phyloP scores from a whole-genome alignment of 2,888 invertebrate genomes.

The Abrostola tripartita region DNA sequence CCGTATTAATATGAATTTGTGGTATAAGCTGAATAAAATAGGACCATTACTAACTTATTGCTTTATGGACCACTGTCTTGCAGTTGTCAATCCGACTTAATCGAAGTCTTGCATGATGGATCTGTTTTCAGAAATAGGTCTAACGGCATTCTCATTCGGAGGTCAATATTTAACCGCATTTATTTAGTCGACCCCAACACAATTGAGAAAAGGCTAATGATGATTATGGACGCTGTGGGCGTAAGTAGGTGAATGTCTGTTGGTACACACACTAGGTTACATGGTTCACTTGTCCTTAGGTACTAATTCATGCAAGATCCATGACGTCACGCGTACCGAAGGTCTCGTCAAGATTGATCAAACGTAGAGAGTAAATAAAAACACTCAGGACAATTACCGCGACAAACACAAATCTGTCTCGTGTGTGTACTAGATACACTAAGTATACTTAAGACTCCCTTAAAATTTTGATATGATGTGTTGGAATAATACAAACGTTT shows the following conservation, averaged over 20 bases:
- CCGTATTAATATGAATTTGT: background rate
- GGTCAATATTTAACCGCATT: background rate
- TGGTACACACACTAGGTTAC: conserved; percentile 9
- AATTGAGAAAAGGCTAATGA: conserved; percentile 12
- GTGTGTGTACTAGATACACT: too few relatives aligned
- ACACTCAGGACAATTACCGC: too few relatives aligned
- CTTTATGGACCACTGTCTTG: too few relatives aligned
- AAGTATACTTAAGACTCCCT: too few relatives aligned
- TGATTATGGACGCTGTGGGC: conserved; percentile 33
- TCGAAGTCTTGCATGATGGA: too few relatives aligned
- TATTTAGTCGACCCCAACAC: background rate
- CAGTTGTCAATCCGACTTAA: too few relatives aligned
- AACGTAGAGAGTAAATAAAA: background rate
- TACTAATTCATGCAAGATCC: conserved; percentile 26
- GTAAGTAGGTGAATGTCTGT: conserved; percentile 48
- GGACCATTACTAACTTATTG: background rate
- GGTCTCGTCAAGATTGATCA: background rate
- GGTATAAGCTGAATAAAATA: background rate
- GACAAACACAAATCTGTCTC: too few relatives aligned
- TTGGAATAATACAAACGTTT: background rate
- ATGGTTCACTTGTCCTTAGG: conserved; percentile 28
- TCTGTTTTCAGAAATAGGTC: background rate
- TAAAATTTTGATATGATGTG: too few relatives aligned
- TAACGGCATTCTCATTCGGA: background rate
- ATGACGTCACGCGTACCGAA: background rate